Evolutionary conservation across 2,888 invertebrate genomes (phyloP), one percentile per base, ranked within the genome.

Genomic region (Amphipyra berbera): DNA sequence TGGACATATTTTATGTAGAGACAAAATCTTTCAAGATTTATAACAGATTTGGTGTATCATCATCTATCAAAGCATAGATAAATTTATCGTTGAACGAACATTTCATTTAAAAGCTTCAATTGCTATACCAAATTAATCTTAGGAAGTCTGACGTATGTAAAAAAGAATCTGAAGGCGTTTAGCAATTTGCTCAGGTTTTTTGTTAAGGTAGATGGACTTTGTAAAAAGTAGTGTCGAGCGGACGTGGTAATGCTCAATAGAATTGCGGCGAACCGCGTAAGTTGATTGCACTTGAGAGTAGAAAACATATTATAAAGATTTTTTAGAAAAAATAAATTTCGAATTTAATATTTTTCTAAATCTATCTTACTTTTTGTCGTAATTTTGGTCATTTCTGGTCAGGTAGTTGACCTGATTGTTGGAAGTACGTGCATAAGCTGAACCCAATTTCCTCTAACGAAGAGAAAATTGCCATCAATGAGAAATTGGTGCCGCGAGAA

Each of bases 151-250:
- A 55, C 30, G 54, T 68, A 48, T 45, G 49, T 49, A 45, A 33
- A 59, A 68, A 59, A 76, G 71, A 66, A 50, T 55, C 15, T 49
- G 38, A 13, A 78, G 46, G 55, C 70, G 27, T 72, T 72, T 69
- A 59, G 61, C 62, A 64, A 77, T 67, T 58, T 50, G 47, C 35
- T 58, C 38, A 52, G 33, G n/a, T 59, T 72, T 74, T 74, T 72
- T 75, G 57, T 57, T n/a, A 61, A 71, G 58, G 65, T 65, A 40
- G 46, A 60, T 74, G 75, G 50, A 72, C 70, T 64, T 47, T 0
- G 58, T 27, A 78, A 76, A 78, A 73, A 72, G 45, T 52, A 42
- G 15, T 30, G 45, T 33, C 27, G 49, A 48, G 38, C n/a, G 47
- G 42, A 55, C 49, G 56, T 55, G 50, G 54, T 54, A 40, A 52